Evolutionary conservation across 2,888 invertebrate genomes (phyloP), one percentile per base, ranked within the genome.

Genomic region (Malthinus flaveolus): DNA sequence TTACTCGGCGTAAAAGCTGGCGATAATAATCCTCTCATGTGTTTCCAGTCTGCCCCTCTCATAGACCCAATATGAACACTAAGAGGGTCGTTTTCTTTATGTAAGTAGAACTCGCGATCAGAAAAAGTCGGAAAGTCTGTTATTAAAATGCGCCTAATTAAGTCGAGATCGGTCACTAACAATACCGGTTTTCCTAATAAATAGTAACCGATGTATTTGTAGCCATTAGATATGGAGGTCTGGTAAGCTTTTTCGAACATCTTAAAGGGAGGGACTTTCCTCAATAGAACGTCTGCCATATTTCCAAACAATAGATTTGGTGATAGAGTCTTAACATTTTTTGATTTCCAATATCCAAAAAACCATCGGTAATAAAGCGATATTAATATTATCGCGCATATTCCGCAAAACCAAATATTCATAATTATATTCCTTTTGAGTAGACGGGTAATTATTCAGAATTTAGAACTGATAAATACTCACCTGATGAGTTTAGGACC

Each of bases 1-100:
- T 82, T 83, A 10, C 80, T 81, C 1, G 79, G 76, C 1, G 82
- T 80, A 64, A 83, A 78, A 0, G 80, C 79, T 0, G 83, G 82
- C 0, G 81, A 79, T 31, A 83, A 71, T 56, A 81, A 81, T 0
- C 76, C 67, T 12, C 84, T 73, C 7, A 83, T 67, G 35, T 75
- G 75, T 60, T 78, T 81, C 84, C 83, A 84, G 1, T 77, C 75
- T 0, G 75, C 74, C 35, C 80, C 81, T 15, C 73, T 76, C 32
- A 81, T 56, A 3, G 75, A 75, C 46, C 80, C 63, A 4, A 79
- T 55, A 39, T 72, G 73, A 67, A 73, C 73, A 0, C 73, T 75
- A 13, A 78, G 69, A 12, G 76, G 77, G 53, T 78, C 78, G 49
- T 78, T 73, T n/a, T 73, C 73, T n/a, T n/a, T n/a, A 1, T 77